phyloP scores from a whole-genome alignment of 2,113 vertebrate species.

The Danionella cerebrum region DNA sequence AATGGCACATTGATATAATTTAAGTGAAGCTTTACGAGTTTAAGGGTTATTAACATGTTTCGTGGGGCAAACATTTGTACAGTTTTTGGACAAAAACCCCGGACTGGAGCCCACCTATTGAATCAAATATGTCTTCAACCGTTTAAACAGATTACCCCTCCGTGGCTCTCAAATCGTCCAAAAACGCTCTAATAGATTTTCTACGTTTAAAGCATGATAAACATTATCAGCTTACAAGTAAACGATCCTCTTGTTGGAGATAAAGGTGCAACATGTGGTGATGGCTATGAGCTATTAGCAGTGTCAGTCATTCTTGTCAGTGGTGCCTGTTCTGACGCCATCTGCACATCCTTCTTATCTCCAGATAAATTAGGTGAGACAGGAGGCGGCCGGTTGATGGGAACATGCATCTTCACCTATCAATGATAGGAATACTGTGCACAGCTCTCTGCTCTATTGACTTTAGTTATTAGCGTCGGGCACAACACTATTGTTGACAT shows the following conservation, averaged over 20 bases:
- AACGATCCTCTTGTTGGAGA: constrained; percentile 65
- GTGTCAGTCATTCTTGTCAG: constrained; percentile 84
- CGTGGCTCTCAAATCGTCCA: constrained; percentile 30
- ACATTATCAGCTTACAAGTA: constrained; percentile 71
- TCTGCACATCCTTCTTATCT: constrained; percentile 80
- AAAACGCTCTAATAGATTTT: constrained; percentile 63
- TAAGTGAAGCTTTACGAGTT: no score
- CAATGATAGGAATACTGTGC: constrained; percentile 62
- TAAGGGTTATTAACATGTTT: no score
- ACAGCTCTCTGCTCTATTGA: constrained; percentile 55
- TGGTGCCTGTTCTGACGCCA: constrained; percentile 63
- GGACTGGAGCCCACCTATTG: no score
- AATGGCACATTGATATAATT: no score
- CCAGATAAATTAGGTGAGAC: constrained; percentile 66
- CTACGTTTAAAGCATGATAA: constrained; percentile 61
- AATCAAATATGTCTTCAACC: no score
- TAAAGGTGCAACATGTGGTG: constrained; percentile 63
- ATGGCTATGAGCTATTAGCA: constrained; percentile 76
- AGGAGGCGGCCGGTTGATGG: constrained; percentile 46
- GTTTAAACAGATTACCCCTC: neutral
- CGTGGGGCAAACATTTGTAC: no score
- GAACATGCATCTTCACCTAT: constrained; percentile 51
- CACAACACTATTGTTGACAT: constrained; percentile 38
- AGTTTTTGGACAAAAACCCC: no score
- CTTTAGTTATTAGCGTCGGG: constrained; percentile 57